Base-by-base conservation (phyloP, 2,113 vertebrate species). In the Eulemur rufifrons region DNA sequence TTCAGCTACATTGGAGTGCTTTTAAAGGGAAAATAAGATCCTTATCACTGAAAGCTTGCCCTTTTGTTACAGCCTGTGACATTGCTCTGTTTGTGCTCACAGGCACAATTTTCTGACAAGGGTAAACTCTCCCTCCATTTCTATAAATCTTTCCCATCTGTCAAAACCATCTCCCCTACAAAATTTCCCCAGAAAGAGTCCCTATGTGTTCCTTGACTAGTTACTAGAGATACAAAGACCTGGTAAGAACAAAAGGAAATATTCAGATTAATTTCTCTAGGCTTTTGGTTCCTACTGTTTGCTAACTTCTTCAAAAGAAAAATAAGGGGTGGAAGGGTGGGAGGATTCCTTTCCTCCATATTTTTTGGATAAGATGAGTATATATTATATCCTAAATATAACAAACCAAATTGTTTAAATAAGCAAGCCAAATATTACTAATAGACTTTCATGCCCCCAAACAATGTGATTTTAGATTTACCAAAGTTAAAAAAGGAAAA, bases 381-480 rank as follows among this genome's bases (percentile, higher is more conserved):
- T 56, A 42, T 20, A 18, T 86, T 68, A 54, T 69, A 74, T 74
- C 17, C 25, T 91, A 69, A 95, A 71, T 89, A 54, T 88, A 61
- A 50, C 10, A 84, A 86, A 78, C 32, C 4, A 37, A 63, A 84
- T 54, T 52, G 13, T 56, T 92, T 92, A 47, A 54, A 68, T 52
- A 69, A 83, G 83, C 13, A 88, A 87, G 15, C 21, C 34, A 76
- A n/a, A 11, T 84, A 11, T 83, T 94, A 42, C 8, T 71, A 92
- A 45, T 71, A 87, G 29, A 92, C 1, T 34, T 77, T 84, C 42
- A 27, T 9, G 1, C 23, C 23, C 13, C 61, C 34, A 80, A 61
- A 86, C 20, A 77, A 71, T 69, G 23, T 84, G 54, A 84, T 88
- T 96, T 95, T 64, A 96, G 13, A 32, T 87, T 80, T 82, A 21